Base-by-base conservation (phyloP, 2,797 vertebrate species). In the Sibirionetta formosa region DNA sequence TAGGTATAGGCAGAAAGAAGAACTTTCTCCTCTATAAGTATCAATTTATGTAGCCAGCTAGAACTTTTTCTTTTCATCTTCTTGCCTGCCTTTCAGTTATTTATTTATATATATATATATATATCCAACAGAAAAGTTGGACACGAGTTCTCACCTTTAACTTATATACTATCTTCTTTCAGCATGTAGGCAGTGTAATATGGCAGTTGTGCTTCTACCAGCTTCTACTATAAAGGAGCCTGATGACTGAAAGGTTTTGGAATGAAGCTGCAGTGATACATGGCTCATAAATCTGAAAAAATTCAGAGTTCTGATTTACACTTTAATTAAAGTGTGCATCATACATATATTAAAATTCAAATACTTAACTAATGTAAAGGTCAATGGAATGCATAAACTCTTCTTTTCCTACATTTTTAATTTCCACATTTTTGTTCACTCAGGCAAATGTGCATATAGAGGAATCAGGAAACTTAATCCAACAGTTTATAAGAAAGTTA, bases 361-460 rank as follows among this genome's bases (percentile, higher is more conserved):
- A 86, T 69, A 60, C 68, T 94, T 89, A 53, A 68, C 86, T 94
- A 92, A 92, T 88, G 46, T 69, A 94, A 95, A 96, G 89, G 91
- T 96, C 91, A 96, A 81, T 72, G 69, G 76, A 78, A 96, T 58
- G 57, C 79, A 66, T 44, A 63, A 69, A 31, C 22, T 80, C 31
- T 69, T 81, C 18, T 65, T 56, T 88, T 87, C 86, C 81, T 93
- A 36, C 58, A 14, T 88, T 83, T 95, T 89, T 92, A 66, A 91
- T 96, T 93, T 76, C 82, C 38, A 65, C 56, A 31, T 78, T 95
- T 92, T 92, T 35, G 50, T 81, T 91, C 50, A 2, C 61, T 68
- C 65, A 35, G 76, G 64, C 72, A 89, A 75, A 91, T 22, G n/a
- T 64, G 57, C 48, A 14, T 48, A 50, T 17, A 57, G 65, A 81